Conservation (phyloP, 2,888 invertebrate genomes). For the Limnephilus auricula region DNA sequence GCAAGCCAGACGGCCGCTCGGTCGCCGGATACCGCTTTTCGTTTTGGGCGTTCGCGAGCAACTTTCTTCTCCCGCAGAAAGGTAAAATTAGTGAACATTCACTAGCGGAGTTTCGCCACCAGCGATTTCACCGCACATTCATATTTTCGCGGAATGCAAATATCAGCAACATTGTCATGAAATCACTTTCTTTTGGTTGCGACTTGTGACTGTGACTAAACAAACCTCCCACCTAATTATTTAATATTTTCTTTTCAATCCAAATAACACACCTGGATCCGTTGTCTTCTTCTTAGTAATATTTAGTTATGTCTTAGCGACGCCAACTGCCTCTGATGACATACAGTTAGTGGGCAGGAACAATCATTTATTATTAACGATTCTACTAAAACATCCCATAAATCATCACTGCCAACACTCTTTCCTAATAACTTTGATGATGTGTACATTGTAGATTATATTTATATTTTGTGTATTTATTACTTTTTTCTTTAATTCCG, state of each 20-base stretch:
- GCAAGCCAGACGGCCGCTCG: conserved; percentile 64
- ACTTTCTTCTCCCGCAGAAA: conserved; percentile 66
- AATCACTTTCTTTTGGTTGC: conserved; percentile 31
- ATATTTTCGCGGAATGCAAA: conserved; percentile 43
- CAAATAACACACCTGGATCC: background rate
- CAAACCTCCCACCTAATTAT: background rate
- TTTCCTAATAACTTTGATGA: background rate
- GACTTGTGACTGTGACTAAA: background rate
- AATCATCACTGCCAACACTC: background rate
- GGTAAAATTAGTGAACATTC: conserved; percentile 56
- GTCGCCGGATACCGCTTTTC: conserved; percentile 66
- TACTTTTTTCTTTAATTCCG: background rate
- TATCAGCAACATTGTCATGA: background rate
- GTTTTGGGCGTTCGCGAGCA: conserved; percentile 66
- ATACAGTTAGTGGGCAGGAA: background rate
- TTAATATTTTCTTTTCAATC: background rate
- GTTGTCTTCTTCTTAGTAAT: background rate
- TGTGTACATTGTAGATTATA: background rate
- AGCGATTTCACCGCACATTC: conserved; percentile 52
- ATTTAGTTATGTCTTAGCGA: background rate
- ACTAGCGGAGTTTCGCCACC: conserved; percentile 47
- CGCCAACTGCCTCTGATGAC: background rate
- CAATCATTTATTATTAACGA: background rate
- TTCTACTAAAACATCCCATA: too few relatives aligned
- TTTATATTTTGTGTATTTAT: background rate